Evolutionary conservation across 2,797 vertebrate genomes (phyloP), one percentile per base, ranked within the genome.

Genomic region (Hoplostethus atlanticus): DNA sequence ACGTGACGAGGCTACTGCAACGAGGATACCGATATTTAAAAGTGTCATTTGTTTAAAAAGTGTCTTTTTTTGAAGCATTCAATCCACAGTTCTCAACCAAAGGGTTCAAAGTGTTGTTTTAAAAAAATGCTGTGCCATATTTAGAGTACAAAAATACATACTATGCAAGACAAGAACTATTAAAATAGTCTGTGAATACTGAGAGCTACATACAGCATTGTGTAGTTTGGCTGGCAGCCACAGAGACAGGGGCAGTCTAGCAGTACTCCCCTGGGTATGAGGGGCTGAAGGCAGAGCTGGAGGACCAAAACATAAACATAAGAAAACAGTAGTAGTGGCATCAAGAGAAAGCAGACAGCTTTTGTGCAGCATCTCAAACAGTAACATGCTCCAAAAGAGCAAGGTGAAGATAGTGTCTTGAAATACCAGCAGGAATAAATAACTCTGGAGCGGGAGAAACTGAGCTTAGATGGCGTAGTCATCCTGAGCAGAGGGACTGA

Each of bases 401-500:
- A 16, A 31, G 50, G 40, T 17, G 31, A 34, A 53, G 58, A n/a
- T 9, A 31, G 50, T 52, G 53, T 40, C 8, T 50, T 9, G 46
- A 31, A 61, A 38, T 13, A 61, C n/a, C 48, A 51, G 15, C 15
- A 16, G 48, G 30, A 11, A 4, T 30, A 50, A 59, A 28, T 28
- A 28, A 28, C 28, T n/a, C 36, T 36, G 12, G 25, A 34, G 16
- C 3, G 30, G 21, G 16, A 9, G 5, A 4, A 50, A 63, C 10
- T 46, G 16, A 53, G 21, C 17, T 73, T 93, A 97, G 84, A 97
- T 95, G 68, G 95, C 94, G 15, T 93, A 94, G 88, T 97, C 96
- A 0, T 95, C 95, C 0, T 93, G 93, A 74, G 95, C 92, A 7
- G 81, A 65, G 0, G 94, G 93, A 75, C 95, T 96, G 84, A 97